These are phyloP conservation scores for Aptenodytes forsteri DNA, from an alignment of 2,113 vertebrate species.

Conservation along the genomic window DNA sequence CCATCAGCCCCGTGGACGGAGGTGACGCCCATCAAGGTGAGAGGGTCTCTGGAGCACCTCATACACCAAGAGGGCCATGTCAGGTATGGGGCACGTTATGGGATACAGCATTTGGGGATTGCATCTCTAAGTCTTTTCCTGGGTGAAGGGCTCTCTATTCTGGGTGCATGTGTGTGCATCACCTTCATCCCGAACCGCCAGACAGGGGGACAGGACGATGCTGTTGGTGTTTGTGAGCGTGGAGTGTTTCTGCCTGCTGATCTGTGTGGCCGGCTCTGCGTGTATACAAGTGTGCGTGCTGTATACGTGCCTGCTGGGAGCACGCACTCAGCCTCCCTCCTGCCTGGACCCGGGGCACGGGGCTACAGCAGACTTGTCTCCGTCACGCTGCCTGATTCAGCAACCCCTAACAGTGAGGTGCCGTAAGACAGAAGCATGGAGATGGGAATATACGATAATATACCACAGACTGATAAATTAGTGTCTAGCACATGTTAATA, in stretches of 20 bases:
- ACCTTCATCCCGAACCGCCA: background rate
- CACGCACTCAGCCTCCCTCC: background rate
- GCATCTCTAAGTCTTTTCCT: background rate
- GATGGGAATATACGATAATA: background rate
- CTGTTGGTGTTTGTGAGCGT: too few relatives aligned
- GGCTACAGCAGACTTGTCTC: background rate
- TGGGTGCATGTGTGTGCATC: background rate
- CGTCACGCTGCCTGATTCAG: background rate
- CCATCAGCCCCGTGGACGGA: background rate
- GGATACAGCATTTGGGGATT: background rate
- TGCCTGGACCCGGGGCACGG: background rate
- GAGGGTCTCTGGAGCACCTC: background rate
- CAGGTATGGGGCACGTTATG: background rate
- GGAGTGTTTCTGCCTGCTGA: background rate
- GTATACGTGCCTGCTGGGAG: background rate
- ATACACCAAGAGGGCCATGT: too few relatives aligned
- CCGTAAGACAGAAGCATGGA: background rate
- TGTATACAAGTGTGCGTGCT: accelerated
- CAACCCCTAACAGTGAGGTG: background rate
- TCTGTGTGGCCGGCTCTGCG: background rate
- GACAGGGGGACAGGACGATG: background rate
- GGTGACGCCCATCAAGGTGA: background rate
- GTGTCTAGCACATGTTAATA: background rate
- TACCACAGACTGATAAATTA: accelerated
- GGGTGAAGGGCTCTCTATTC: background rate